Percentiles rank a stretch among this genome's conserved stretches.
Conservation (phyloP, 2,888 invertebrate genomes). For the Coleophora deauratella region DNA sequence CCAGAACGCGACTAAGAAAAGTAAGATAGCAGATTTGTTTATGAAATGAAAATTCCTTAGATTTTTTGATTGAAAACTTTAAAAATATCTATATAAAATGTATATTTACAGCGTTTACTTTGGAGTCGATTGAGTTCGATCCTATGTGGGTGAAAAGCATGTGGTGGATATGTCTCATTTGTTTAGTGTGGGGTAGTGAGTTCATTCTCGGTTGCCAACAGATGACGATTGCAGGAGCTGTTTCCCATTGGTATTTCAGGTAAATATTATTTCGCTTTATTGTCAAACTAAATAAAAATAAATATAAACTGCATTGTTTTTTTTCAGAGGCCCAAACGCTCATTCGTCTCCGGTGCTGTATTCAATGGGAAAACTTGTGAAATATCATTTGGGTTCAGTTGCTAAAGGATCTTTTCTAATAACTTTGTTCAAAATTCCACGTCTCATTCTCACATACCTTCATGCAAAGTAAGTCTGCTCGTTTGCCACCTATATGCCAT, state of each 20-base stretch:
- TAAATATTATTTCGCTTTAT: constrained; percentile 47
- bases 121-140: constrained; percentile 81
- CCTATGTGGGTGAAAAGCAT: constrained; percentile 89
- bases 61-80: too few species aligned
- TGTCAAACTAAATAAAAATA: background rate
- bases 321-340: constrained; percentile 78
- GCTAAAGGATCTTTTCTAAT: constrained; percentile 96
- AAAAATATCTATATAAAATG: too few species aligned
- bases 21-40: constrained; percentile 28
- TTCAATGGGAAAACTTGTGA: constrained; percentile 82
- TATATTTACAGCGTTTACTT: constrained; percentile 38
- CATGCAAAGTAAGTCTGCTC: constrained; percentile 85
- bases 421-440: constrained; percentile 92
- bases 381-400: constrained; percentile 95
- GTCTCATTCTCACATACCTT: constrained; percentile 90
- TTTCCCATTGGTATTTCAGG: constrained; percentile 96
- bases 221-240: constrained; percentile 94
- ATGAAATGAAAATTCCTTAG: too few species aligned
- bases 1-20: constrained; percentile 39
- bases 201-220: constrained; percentile 96
- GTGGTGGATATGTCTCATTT: constrained; percentile 95
- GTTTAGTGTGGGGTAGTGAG: constrained; percentile 94
- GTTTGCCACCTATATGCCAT: too few species aligned
- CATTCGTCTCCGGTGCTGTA: constrained; percentile 79
- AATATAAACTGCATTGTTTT: background rate